Evolutionary conservation across 1,140 invertebrate species (phyloP), one percentile per base, ranked within the genome.

Genomic region (Philaenus spumarius): DNA sequence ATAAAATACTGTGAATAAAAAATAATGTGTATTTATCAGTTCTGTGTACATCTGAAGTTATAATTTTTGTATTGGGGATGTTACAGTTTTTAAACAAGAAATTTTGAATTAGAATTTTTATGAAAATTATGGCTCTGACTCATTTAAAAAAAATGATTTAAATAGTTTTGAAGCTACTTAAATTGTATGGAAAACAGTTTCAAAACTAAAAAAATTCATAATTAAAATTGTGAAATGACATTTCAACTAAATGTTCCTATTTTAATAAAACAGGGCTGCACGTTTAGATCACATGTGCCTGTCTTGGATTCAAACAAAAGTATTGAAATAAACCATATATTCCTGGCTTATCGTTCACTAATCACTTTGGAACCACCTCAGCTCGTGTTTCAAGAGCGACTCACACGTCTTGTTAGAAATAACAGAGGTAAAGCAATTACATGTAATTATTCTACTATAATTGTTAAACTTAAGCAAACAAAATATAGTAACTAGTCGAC

Each of bases 371-470:
- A 80, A 37, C 78, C 83, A 1, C 82, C 83, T 0, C 78, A 82
- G 60, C 71, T 83, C 37, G 76, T 83, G 63, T 83, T 83, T 66
- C 82, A 83, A 0, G 84, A 86, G 66, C 75, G 81, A 62, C 76
- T 85, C n/a, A 84, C 81, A 2, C 68, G 81, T 62, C 66, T 86
- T 2, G 78, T 84, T 1, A 72, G 80, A 35, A 47, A 42, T 22
- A 47, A 39, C 2, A 76, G 79, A 71, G 82, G 82, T 78, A 57
- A 42, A n/a, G n/a, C n/a, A n/a, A n/a, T n/a, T n/a, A n/a, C n/a
- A n/a, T n/a, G n/a, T n/a, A n/a, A n/a, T n/a, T n/a, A n/a, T n/a
- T n/a, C n/a, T n/a, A n/a, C n/a, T n/a, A n/a, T n/a, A n/a, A n/a
- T n/a, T n/a, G n/a, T n/a, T n/a, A n/a, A n/a, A n/a, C n/a, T n/a